Evolutionary conservation across 1,140 invertebrate species (phyloP).

Genomic region (Popillia japonica): DNA sequence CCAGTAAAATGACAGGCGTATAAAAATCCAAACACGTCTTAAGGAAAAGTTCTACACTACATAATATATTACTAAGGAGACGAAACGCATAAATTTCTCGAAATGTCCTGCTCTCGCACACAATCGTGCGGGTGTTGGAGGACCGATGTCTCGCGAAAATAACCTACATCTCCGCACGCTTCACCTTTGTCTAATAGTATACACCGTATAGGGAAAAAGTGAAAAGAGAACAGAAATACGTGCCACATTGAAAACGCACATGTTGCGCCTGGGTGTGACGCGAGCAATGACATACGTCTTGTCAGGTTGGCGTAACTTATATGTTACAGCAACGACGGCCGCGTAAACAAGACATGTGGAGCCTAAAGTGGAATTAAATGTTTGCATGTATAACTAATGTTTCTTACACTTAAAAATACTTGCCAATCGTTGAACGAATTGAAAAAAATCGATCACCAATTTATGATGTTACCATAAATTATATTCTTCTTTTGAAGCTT

Average conservation of each 20-base stretch:
- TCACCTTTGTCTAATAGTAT: constrained; percentile 27
- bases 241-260: constrained; percentile 18
- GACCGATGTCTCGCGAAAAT: constrained; percentile 23
- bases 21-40: constrained; percentile 44
- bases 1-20: constrained; percentile 46
- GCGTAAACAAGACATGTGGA: constrained; percentile 39
- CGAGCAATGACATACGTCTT: constrained; percentile 53
- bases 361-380: constrained; percentile 26
- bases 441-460: background rate
- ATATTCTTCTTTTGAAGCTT: too few species aligned
- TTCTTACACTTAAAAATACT: background rate
- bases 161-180: background rate
- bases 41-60: constrained; percentile 35
- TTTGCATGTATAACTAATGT: background rate
- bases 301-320: constrained; percentile 48
- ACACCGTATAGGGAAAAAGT: background rate
- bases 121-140: constrained; percentile 47
- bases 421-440: background rate
- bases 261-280: constrained; percentile 47
- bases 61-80: constrained; percentile 50
- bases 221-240: constrained; percentile 17
- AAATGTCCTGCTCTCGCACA: constrained; percentile 40
- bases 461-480: too few species aligned
- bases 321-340: constrained; percentile 43
- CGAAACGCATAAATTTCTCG: constrained; percentile 51